Evolutionary conservation across 2,888 invertebrate species (phyloP).

Genomic region (Daptonema setosum): DNA sequence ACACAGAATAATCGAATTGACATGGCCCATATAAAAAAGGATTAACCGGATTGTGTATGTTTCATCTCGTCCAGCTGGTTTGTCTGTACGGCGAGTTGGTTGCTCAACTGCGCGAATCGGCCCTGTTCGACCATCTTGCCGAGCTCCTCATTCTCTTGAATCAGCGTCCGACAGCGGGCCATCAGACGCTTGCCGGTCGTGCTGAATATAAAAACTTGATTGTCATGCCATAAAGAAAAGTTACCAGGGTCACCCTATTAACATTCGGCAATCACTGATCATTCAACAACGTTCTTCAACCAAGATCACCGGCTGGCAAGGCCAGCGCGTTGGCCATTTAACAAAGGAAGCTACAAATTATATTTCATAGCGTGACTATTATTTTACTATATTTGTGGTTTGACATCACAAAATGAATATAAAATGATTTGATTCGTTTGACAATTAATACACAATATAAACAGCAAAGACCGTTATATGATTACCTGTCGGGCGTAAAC

Average conservation of each 20-base stretch:
- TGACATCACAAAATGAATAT: no score
- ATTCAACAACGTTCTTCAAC: not conserved
- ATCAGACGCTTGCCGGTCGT: conserved; percentile 90
- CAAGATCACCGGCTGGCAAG: no score
- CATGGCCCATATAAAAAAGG: no score
- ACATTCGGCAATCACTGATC: not conserved
- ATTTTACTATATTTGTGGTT: no score
- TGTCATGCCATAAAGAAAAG: not conserved
- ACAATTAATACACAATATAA: no score
- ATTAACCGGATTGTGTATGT: conserved; percentile 84
- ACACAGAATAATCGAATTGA: no score
- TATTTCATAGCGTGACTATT: no score
- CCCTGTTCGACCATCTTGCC: conserved; percentile 87
- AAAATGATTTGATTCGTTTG: no score
- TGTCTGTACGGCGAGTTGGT: conserved; percentile 77
- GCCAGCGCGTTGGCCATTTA: no score
- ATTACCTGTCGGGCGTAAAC: conserved; percentile 88
- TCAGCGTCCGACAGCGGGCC: conserved; percentile 79
- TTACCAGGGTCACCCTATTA: no score
- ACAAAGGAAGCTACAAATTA: no score
- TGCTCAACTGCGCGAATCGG: conserved; percentile 75
- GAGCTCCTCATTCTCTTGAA: conserved; percentile 90
- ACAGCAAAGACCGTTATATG: no score
- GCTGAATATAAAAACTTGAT: conserved; percentile 33
- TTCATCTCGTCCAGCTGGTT: conserved; percentile 87